Evolutionary conservation across 2,888 invertebrate genomes (phyloP), one percentile per base, ranked within the genome.

Genomic region (Myopa testacea): DNA sequence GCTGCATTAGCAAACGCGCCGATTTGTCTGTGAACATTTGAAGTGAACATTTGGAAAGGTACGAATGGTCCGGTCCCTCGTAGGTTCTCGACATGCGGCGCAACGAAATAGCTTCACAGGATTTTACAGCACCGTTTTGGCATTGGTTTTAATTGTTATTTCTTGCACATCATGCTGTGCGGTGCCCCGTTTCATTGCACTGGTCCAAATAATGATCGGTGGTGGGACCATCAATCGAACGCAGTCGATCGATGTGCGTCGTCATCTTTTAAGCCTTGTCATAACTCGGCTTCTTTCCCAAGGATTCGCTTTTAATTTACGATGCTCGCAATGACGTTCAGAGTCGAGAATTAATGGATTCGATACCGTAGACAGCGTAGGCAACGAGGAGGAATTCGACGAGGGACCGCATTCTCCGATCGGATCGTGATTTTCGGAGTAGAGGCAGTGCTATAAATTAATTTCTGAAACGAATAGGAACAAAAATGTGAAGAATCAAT

Each of bases 231-330:
- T 55, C 74, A 52, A 67, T 67, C 67, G 74, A 67, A 37, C 38
- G 16, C 38, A 45, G 45, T 45, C 45, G 45, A 38, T 45, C 45
- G 45, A 55, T 75, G 52, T 70, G 69, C 68, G 69, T 40, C 75
- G 75, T 75, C 75, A 75, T 75, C 75, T 68, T 69, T 34, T 38
- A 19, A 38, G 74, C 10, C 65, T 45, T 75, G 75, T 75, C 75
- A 75, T 69, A 75, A 75, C 75, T 75, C 58, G 75, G 45, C 69
- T 58, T 60, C 69, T 16, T 69, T 58, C 58, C 75, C 68, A 69
- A 69, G 75, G 75, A 60, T 69, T 69, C 34, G 58, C 40, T 12
- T 75, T 69, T 69, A 75, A 75, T 69, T 75, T 75, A 69, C 75
- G 75, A 75, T 19, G 26, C 55, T 68, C 68, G 26, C 60, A 69